A percentile compares a stretch with the other conserved stretches of the same genome.
Conservation (phyloP, 2,797 vertebrate species). For the Oryzias sinensis region DNA sequence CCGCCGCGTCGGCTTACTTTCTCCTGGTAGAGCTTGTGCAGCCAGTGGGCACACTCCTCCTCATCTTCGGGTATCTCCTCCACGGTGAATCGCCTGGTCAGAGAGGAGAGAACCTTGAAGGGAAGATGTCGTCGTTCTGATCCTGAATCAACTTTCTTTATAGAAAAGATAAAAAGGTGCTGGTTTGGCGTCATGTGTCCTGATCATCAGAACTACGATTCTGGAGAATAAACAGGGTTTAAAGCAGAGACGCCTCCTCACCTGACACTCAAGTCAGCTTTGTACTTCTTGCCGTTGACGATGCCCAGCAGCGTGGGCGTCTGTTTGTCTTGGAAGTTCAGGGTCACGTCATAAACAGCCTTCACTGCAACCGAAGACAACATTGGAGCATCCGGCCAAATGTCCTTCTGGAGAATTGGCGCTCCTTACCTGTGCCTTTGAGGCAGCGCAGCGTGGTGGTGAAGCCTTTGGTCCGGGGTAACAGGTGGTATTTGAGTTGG, state of each 20-base stretch:
- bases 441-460: conserved; percentile 96
- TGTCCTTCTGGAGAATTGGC: background rate
- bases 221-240: too few relatives aligned
- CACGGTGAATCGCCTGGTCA: conserved; percentile 87
- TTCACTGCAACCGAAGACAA: conserved; percentile 73
- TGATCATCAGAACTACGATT: too few relatives aligned
- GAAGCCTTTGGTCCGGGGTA: conserved; percentile 97
- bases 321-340: conserved; percentile 96
- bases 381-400: background rate
- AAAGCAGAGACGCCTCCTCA: conserved; percentile 53
- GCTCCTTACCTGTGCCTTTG: conserved; percentile 88
- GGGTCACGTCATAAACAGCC: conserved; percentile 95
- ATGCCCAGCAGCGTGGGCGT: conserved; percentile 94
- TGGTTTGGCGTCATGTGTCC: too few relatives aligned
- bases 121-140: too few relatives aligned
- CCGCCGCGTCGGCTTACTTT: conserved; percentile 78
- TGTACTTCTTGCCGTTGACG: conserved; percentile 93
- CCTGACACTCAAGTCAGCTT: conserved; percentile 94
- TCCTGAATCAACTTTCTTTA: too few relatives aligned
- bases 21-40: conserved; percentile 97
- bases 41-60: conserved; percentile 90
- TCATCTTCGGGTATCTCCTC: conserved; percentile 94
- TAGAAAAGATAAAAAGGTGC: too few relatives aligned
- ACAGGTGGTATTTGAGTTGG: conserved; percentile 92
- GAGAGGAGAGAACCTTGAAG: background rate